A percentile compares a stretch with the other conserved stretches of the same genome.
Conservation (phyloP, 2,888 invertebrate species). For the Drosophila borealis region DNA sequence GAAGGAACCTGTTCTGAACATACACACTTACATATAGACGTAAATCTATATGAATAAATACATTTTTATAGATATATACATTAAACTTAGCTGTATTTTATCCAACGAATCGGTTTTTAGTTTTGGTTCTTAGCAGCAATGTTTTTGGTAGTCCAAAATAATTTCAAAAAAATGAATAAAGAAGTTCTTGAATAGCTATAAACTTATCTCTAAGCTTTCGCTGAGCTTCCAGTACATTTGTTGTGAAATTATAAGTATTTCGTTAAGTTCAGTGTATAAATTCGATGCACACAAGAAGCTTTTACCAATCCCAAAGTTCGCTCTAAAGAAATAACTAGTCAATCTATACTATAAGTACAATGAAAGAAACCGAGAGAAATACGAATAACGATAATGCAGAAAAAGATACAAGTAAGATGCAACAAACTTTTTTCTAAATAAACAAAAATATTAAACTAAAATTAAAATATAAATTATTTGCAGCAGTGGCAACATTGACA, state of each 20-base stretch:
- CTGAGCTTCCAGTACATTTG: not conserved
- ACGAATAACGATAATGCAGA: not conserved
- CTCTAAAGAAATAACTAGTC: not conserved
- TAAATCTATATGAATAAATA: no score
- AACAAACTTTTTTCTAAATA: not conserved
- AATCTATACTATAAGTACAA: not conserved
- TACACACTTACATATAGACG: no score
- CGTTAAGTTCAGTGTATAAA: no score
- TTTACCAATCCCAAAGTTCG: not conserved
- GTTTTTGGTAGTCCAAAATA: no score
- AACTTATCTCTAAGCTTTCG: not conserved
- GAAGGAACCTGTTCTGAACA: no score
- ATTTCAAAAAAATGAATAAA: no score
- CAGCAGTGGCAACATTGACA: not conserved
- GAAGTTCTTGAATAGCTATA: no score
- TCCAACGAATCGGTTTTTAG: no score
- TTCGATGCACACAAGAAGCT: not conserved
- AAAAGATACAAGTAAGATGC: not conserved
- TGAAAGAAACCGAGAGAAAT: not conserved
- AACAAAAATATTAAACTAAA: not conserved
- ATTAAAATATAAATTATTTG: not conserved
- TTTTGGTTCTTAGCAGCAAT: no score
- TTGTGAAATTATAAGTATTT: not conserved
- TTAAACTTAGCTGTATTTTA: no score
- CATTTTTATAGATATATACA: no score